Percentiles rank a stretch among this genome's conserved stretches.
phyloP scores from a whole-genome alignment of 2,888 invertebrate genomes.

The Lasioglossum figueresi region DNA sequence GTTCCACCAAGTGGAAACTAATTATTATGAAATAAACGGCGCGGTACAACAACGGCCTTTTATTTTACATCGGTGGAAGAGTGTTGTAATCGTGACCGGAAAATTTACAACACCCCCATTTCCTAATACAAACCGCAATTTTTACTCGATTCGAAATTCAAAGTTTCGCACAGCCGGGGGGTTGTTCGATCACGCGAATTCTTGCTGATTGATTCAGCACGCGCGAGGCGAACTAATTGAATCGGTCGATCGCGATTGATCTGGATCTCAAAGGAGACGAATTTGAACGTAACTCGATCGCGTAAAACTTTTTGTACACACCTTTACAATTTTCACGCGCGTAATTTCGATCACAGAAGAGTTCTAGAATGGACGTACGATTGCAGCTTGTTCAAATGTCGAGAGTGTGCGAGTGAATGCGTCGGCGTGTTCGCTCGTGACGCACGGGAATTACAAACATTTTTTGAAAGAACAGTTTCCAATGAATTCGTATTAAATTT shows the following conservation, averaged over 20 bases:
- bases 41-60: neutral
- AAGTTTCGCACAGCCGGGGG: neutral
- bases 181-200: neutral
- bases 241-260: neutral
- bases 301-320: neutral
- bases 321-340: neutral
- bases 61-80: neutral
- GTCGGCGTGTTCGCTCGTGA: neutral
- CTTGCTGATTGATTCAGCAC: neutral
- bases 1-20: slow-evolving; percentile 4
- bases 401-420: neutral
- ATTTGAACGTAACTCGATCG: neutral
- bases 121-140: neutral
- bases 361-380: neutral
- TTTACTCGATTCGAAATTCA: neutral
- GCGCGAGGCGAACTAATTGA: neutral
- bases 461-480: neutral
- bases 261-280: neutral
- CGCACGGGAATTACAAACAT: neutral
- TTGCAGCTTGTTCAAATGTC: neutral
- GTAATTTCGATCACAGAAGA: neutral
- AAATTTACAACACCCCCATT: neutral
- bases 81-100: neutral
- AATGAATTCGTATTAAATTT: neutral
- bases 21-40: slow-evolving; percentile 6